These are phyloP conservation scores for Sycobia sp. DNA, from an alignment of 1,140 invertebrate genomes.

Conservation along the genomic window DNA sequence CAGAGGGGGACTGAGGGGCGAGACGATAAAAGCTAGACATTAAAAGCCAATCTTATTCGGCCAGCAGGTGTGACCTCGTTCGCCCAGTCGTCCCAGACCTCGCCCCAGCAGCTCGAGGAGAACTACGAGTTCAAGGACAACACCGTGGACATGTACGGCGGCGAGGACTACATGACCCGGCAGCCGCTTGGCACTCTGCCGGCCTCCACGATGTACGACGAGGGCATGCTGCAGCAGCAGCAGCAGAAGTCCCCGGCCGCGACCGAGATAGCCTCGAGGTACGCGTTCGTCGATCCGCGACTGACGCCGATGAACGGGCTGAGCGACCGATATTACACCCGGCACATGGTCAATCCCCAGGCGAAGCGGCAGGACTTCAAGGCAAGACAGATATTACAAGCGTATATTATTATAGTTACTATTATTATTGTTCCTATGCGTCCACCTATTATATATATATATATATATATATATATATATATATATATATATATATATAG, in stretches of 20 bases:
- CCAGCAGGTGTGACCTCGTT: constrained; percentile 60
- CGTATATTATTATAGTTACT: too few relatives aligned
- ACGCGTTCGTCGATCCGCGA: constrained; percentile 48
- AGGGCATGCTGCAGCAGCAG: constrained; percentile 52
- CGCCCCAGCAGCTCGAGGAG: constrained; percentile 58
- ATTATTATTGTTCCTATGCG: too few relatives aligned
- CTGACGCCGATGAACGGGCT: constrained; percentile 47
- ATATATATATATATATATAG: too few relatives aligned
- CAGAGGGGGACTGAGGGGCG: too few relatives aligned
- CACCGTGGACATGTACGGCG: constrained; percentile 47
- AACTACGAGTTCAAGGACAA: constrained; percentile 73
- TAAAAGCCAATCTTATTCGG: too few relatives aligned
- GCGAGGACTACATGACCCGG: constrained; percentile 53
- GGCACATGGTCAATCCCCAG: constrained; percentile 49
- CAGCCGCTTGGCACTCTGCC: constrained; percentile 56
- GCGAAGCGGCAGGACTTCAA: constrained; percentile 63
- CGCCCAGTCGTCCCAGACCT: constrained; percentile 54
- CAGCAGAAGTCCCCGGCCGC: too few relatives aligned
- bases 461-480: too few relatives aligned
- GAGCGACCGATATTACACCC: constrained; percentile 55
- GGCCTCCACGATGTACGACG: constrained; percentile 58
- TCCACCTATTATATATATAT: too few relatives aligned
- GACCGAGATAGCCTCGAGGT: constrained; percentile 53
- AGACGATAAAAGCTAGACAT: too few relatives aligned
- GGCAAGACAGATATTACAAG: too few relatives aligned